Evolutionary conservation across 2,797 vertebrate genomes (phyloP).

Genomic region (Lacerta bilineata): DNA sequence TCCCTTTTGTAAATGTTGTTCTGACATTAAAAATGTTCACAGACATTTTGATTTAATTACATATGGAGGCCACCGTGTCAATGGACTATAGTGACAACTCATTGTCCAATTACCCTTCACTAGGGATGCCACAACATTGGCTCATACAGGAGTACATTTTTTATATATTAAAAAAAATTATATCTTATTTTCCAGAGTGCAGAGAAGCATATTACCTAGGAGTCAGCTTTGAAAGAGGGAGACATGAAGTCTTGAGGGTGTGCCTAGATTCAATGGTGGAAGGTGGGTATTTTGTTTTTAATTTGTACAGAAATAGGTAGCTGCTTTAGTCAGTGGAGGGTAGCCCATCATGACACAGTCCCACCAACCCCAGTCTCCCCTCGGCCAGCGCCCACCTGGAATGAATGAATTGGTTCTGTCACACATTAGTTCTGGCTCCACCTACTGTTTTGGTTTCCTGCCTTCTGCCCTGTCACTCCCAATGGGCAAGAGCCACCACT

Average conservation of each 20-base stretch:
- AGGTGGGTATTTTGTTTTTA: not conserved
- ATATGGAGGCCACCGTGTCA: slow-evolving; percentile 69
- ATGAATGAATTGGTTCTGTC: no score
- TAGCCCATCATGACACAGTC: no score
- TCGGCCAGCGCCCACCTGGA: no score
- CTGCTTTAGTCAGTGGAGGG: not conserved
- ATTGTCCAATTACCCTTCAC: slow-evolving; percentile 74
- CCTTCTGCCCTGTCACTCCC: no score
- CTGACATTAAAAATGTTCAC: slow-evolving; percentile 74
- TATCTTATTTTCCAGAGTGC: slow-evolving; percentile 54
- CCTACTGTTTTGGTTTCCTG: no score
- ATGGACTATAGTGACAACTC: slow-evolving; percentile 68
- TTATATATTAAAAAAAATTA: not conserved
- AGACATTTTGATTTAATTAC: slow-evolving; percentile 78
- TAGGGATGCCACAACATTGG: slow-evolving; percentile 69
- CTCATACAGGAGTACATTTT: slow-evolving; percentile 42
- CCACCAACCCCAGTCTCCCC: no score
- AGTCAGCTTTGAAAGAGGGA: not conserved
- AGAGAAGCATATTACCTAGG: not conserved
- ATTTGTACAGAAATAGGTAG: not conserved
- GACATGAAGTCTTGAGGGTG: not conserved
- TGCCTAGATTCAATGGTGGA: not conserved
- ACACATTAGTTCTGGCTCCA: no score
- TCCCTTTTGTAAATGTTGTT: slow-evolving; percentile 74
- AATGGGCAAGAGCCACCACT: no score